Percentiles rank a stretch among this genome's conserved stretches.
Evolutionary conservation across 1,140 invertebrate species (phyloP).

Genomic region (Ips nitidus): DNA sequence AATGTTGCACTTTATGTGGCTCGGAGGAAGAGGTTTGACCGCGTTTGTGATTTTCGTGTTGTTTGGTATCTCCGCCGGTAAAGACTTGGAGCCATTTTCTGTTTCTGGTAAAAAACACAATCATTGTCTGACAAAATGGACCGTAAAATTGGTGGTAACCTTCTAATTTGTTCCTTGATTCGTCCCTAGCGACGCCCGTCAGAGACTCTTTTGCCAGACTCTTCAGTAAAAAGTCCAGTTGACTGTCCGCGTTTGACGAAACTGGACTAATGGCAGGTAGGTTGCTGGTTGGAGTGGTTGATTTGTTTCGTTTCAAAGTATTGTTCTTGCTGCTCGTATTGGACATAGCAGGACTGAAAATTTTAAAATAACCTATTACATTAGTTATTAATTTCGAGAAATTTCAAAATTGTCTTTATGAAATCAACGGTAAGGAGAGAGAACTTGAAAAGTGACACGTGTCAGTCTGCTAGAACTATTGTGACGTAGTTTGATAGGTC

Average conservation of each 20-base stretch:
- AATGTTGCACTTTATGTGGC: conserved; percentile 93
- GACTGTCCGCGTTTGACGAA: conserved; percentile 54
- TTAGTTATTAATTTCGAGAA: neutral
- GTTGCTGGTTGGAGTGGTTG: conserved; percentile 30
- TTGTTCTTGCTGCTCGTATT: conserved; percentile 42
- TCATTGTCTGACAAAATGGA: no score
- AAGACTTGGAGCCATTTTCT: conserved; percentile 57
- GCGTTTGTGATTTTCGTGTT: conserved; percentile 62
- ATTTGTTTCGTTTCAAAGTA: conserved; percentile 43
- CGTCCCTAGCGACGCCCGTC: conserved; percentile 45
- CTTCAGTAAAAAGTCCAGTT: conserved; percentile 65
- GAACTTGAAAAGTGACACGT: no score
- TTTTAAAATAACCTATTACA: conserved; percentile 4
- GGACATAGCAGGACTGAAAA: conserved; percentile 42
- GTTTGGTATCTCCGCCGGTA: conserved; percentile 63
- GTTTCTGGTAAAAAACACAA: conserved; percentile 29
- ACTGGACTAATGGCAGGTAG: conserved; percentile 45
- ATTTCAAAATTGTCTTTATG: neutral
- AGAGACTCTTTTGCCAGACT: conserved; percentile 61
- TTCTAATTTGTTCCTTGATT: conserved; percentile 49
- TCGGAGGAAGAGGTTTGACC: conserved; percentile 74
- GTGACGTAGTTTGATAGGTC: no score
- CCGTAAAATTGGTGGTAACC: conserved; percentile 23
- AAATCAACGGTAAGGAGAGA: no score
- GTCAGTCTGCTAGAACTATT: neutral